Base-by-base conservation (phyloP, 2,113 vertebrate genomes). In the Nerophis lumbriciformis region DNA sequence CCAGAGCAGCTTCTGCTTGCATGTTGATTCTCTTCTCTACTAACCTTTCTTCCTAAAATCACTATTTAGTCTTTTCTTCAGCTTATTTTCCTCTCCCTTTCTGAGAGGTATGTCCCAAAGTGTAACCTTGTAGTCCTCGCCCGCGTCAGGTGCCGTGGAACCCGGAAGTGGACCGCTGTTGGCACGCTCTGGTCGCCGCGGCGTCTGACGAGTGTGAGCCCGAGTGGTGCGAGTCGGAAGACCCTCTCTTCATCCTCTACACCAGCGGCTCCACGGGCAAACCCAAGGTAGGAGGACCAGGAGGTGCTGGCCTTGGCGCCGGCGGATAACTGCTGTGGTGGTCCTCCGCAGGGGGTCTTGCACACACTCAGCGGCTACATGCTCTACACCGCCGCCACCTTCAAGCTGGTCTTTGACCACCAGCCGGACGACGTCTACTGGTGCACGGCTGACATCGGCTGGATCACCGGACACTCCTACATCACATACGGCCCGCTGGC, bases 401-500 rank as follows among this genome's bases (percentile, higher is more conserved):
- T 97, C 83, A 98, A 97, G 47, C 90, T 95, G 2, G 97, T 99
- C 70, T 99, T 99, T 52, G 96, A 99, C 89, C 86, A 97, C 83
- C 94, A 95, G 37, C 76, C 89, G 0, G 90, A 93, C 7, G 97
- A 99, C 28, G 77, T 99, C 44, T 99, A 95, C 86, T 99, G 97
- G 97, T 99, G 97, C 89, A 99, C 97, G 0, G 97, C 96, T 0
- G 97, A 99, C 84, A 93, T 97, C 2, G 96, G 97, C 0, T 99
- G 97, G 97, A 98, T 98, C 77, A 98, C 97, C 0, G 97, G 97
- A 6, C 97, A 99, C 79, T 98, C 97, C 65, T 99, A 98, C 80
- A 85, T 98, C 87, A 93, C 94, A 6, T 99, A 99, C 0, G 97
- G 96, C 5, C 97, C 97, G 2, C 81, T 99, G 84, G 95, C 94